phyloP scores from a whole-genome alignment of 2,888 invertebrate species.

The Agrotis segetum region DNA sequence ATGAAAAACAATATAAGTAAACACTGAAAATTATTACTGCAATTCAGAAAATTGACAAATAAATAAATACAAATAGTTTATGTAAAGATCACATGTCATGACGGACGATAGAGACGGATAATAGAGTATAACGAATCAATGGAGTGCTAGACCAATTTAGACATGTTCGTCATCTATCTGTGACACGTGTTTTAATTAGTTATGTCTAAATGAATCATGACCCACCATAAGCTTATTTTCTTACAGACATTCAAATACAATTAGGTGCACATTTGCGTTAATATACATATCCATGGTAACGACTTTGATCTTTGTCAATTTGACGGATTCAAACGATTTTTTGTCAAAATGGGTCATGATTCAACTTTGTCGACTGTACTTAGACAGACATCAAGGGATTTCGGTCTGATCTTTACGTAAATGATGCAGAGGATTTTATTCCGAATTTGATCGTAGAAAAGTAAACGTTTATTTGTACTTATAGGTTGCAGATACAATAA shows the following conservation, averaged over 20 bases:
- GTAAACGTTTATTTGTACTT: too few relatives aligned
- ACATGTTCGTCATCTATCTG: slow-evolving; percentile 15
- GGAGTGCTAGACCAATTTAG: slow-evolving; percentile 22
- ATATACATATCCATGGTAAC: too few relatives aligned
- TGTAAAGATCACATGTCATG: neutral
- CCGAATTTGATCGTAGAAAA: neutral
- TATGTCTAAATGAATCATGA: too few relatives aligned
- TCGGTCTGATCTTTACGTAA: neutral
- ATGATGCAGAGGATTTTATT: neutral
- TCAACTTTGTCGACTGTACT: too few relatives aligned
- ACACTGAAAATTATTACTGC: neutral
- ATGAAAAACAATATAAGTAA: slow-evolving; percentile 10
- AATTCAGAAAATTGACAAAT: neutral
- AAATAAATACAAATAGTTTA: neutral
- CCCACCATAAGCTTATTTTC: too few relatives aligned
- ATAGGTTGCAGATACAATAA: too few relatives aligned
- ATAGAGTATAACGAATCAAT: neutral
- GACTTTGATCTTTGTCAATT: too few relatives aligned
- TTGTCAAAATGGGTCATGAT: too few relatives aligned
- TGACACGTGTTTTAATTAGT: slow-evolving; percentile 20
- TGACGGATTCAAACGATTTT: too few relatives aligned
- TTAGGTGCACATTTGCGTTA: too few relatives aligned
- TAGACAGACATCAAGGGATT: neutral
- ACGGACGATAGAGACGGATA: neutral
- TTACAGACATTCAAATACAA: too few relatives aligned